phyloP scores from a whole-genome alignment of 2,888 invertebrate genomes.

The Adineta ricciae region DNA sequence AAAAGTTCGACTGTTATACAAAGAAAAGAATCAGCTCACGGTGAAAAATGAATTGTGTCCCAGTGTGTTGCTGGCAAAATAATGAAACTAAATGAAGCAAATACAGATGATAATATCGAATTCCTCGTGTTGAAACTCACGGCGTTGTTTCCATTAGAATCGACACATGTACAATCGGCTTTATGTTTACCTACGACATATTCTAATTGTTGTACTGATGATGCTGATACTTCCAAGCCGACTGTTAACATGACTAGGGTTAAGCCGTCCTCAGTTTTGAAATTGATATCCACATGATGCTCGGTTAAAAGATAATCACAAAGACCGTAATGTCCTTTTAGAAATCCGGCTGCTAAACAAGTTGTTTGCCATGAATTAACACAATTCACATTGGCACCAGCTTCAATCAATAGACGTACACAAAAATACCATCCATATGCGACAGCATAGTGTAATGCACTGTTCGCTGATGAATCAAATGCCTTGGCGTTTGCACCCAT shows the following conservation, averaged over 20 bases:
- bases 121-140: background rate
- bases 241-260: conserved; percentile 31
- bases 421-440: conserved; percentile 55
- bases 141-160: conserved; percentile 26
- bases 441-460: conserved; percentile 54
- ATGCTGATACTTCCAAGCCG: background rate
- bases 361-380: conserved; percentile 28
- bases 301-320: conserved; percentile 29
- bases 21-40: background rate
- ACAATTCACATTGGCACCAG: conserved; percentile 29
- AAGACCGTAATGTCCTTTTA: conserved; percentile 30
- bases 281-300: conserved; percentile 26
- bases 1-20: background rate
- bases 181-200: conserved; percentile 28
- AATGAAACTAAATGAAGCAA: conserved; percentile 23
- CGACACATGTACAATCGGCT: conserved; percentile 22
- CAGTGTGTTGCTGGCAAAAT: conserved; percentile 24
- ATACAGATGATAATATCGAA: too few species aligned
- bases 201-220: conserved; percentile 26
- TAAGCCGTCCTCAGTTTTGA: conserved; percentile 28
- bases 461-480: conserved; percentile 54
- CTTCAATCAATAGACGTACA: conserved; percentile 48
- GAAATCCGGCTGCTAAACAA: conserved; percentile 29
- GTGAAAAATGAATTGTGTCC: background rate
- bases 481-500: conserved; percentile 51